Conservation (phyloP, 2,888 invertebrate species). For the Cephus rjabovi region DNA sequence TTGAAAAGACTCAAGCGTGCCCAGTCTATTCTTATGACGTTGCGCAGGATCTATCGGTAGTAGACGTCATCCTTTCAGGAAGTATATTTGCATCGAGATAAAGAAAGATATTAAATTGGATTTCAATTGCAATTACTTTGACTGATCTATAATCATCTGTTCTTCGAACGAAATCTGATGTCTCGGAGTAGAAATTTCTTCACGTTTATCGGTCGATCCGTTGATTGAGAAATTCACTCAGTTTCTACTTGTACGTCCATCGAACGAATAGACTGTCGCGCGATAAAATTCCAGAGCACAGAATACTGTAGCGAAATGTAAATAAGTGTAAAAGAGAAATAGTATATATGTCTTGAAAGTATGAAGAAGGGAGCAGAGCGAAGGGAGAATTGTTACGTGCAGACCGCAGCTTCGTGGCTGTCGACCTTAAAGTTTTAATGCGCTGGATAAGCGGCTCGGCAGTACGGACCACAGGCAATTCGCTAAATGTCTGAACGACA, state of each 20-base stretch:
- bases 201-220: too few relatives aligned
- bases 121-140: not conserved
- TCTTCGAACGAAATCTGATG: not conserved
- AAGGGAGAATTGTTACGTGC: not conserved
- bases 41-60: not conserved
- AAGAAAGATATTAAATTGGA: not conserved
- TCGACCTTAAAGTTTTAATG: constrained; percentile 47
- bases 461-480: constrained; percentile 38
- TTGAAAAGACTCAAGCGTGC: not conserved
- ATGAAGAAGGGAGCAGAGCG: not conserved
- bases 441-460: constrained; percentile 36
- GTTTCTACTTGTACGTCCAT: not conserved
- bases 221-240: not conserved
- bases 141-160: too few relatives aligned
- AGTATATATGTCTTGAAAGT: not conserved
- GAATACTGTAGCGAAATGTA: not conserved
- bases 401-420: constrained; percentile 9
- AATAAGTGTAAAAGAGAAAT: not conserved
- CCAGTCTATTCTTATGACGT: not conserved
- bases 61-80: not conserved
- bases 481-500: constrained; percentile 51
- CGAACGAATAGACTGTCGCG: not conserved
- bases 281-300: too few relatives aligned
- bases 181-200: not conserved
- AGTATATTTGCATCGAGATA: not conserved